These are phyloP conservation scores for Zaprionus lachaisei DNA, from an alignment of 1,140 invertebrate genomes.

Conservation along the genomic window DNA sequence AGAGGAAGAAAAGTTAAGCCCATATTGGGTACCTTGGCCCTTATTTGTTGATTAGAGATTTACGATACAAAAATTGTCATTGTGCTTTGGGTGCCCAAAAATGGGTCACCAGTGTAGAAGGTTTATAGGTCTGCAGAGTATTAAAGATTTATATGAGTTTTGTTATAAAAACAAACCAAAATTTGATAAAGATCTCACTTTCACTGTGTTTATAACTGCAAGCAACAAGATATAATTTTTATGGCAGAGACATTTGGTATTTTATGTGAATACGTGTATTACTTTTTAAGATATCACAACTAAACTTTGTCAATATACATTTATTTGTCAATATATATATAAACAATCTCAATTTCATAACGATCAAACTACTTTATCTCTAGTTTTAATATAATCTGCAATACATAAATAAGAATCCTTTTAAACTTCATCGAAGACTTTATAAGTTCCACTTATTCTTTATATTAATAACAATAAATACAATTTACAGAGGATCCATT, in stretches of 20 bases:
- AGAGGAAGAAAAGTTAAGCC: constrained; percentile 24
- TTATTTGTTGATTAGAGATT: constrained; percentile 14
- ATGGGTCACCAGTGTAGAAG: constrained; percentile 48
- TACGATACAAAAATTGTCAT: constrained; percentile 28
- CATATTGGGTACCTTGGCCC: constrained; percentile 38
- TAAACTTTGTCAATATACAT: background rate
- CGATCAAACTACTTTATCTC: background rate
- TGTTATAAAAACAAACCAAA: background rate
- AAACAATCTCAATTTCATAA: background rate
- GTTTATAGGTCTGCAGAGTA: background rate
- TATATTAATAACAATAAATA: too few species aligned
- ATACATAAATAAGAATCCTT: background rate
- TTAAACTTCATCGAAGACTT: accelerated
- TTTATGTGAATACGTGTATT: background rate
- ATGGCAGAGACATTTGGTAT: too few species aligned
- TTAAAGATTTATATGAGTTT: background rate
- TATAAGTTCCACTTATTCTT: background rate
- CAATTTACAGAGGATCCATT: background rate
- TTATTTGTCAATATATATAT: background rate
- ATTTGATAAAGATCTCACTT: background rate
- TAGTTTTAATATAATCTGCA: too few species aligned
- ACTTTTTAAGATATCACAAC: background rate
- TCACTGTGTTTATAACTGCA: too few species aligned
- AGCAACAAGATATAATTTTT: too few species aligned
- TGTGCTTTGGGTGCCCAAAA: constrained; percentile 23